phyloP scores from a whole-genome alignment of 2,888 invertebrate species.

The Ornithoptera priamus region DNA sequence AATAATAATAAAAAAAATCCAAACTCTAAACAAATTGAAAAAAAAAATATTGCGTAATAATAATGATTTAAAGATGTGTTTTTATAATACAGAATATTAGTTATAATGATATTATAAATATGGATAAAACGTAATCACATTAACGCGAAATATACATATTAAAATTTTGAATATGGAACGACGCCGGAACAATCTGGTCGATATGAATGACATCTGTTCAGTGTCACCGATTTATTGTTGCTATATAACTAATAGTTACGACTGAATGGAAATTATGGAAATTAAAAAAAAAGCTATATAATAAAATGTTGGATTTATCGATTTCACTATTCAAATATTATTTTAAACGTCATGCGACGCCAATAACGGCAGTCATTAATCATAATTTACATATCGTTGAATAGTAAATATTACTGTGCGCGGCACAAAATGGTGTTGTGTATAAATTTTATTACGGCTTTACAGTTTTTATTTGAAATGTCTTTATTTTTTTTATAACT shows the following conservation, averaged over 20 bases:
- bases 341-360: neutral
- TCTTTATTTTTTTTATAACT: neutral
- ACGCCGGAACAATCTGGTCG: conserved; percentile 8
- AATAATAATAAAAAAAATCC: too few species aligned
- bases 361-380: conserved; percentile 7
- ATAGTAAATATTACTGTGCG: conserved; percentile 7
- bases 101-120: conserved; percentile 2
- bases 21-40: too few species aligned
- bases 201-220: conserved; percentile 15
- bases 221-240: conserved; percentile 18
- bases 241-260: conserved; percentile 9
- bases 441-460: neutral
- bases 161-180: conserved; percentile 12
- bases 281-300: conserved; percentile 15
- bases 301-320: conserved; percentile 24
- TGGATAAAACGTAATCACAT: conserved; percentile 2
- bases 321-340: conserved; percentile 14
- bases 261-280: conserved; percentile 21
- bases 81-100: conserved; percentile 6
- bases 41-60: neutral
- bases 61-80: conserved; percentile 7
- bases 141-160: conserved; percentile 15
- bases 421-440: neutral
- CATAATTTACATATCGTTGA: conserved; percentile 18
- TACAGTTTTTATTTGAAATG: neutral